Percentiles rank a stretch among this genome's conserved stretches.
These are phyloP conservation scores for Orthosia gracilis DNA, from an alignment of 2,888 invertebrate genomes.

Conservation along the genomic window DNA sequence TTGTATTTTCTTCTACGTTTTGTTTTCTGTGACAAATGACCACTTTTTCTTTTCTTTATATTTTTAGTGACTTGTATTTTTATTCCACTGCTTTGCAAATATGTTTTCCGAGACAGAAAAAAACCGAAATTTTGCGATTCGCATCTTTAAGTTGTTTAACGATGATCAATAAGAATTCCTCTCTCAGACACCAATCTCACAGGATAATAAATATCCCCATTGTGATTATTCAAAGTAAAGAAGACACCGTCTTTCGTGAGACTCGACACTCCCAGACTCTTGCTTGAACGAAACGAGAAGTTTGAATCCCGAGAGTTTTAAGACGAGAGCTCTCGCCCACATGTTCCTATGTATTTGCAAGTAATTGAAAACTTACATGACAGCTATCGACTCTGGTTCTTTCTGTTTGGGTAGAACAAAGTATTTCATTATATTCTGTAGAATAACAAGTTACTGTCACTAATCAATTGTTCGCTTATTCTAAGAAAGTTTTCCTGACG, in stretches of 20 bases:
- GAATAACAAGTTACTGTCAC: neutral
- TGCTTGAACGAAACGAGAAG: conserved; percentile 41
- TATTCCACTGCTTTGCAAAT: neutral
- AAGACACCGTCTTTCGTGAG: conserved; percentile 31
- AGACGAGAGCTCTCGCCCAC: conserved; percentile 40
- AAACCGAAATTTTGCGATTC: neutral
- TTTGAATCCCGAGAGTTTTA: conserved; percentile 53
- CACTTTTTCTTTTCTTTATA: too few relatives aligned
- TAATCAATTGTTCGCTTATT: neutral
- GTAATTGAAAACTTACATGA: conserved; percentile 47
- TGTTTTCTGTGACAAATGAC: too few relatives aligned
- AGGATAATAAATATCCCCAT: conserved; percentile 33
- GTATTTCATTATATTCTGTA: neutral
- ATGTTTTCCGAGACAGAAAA: neutral
- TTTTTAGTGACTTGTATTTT: neutral
- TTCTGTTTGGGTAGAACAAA: conserved; percentile 3
- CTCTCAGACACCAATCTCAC: neutral
- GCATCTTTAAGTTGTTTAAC: neutral
- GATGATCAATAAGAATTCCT: neutral
- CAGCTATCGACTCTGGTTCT: conserved; percentile 31
- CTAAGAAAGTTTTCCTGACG: neutral
- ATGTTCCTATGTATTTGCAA: conserved; percentile 44
- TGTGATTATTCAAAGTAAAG: conserved; percentile 31
- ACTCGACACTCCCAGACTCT: conserved; percentile 42
- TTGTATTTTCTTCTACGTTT: too few relatives aligned